Evolutionary conservation across 1,140 invertebrate species (phyloP).

Genomic region (Hylyphantes graminicola): DNA sequence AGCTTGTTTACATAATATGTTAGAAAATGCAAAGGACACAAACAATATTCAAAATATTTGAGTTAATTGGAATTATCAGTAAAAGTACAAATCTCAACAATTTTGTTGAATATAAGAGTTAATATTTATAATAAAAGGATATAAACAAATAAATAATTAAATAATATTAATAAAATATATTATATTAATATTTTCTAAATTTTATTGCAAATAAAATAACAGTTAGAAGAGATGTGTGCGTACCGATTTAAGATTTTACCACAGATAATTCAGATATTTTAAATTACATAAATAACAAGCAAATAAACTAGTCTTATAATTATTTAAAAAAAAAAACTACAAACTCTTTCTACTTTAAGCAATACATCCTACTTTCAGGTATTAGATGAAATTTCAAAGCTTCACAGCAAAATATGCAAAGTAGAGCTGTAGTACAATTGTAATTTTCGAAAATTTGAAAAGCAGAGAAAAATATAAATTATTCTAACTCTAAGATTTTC

Average conservation of each 20-base stretch:
- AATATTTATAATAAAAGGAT: background rate
- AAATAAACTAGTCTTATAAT: no score
- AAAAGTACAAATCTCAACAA: background rate
- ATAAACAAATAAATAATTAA: background rate
- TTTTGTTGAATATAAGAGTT: background rate
- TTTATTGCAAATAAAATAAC: no score
- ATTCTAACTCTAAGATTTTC: slow-evolving; percentile 67
- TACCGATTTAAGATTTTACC: no score
- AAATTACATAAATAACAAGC: no score
- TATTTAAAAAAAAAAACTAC: no score
- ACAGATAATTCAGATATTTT: no score
- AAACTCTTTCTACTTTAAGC: no score
- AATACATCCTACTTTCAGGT: background rate
- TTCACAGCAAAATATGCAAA: background rate
- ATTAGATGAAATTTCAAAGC: background rate
- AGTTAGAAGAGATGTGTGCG: no score
- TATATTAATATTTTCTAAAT: no score
- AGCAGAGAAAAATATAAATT: background rate
- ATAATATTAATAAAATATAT: no score
- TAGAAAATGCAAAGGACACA: background rate
- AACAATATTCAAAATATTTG: background rate
- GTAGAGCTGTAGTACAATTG: background rate
- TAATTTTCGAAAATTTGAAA: background rate
- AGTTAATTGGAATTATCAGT: no score
- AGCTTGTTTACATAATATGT: background rate